Conservation (phyloP, 2,113 vertebrate species). For the Eulemur macaco region DNA sequence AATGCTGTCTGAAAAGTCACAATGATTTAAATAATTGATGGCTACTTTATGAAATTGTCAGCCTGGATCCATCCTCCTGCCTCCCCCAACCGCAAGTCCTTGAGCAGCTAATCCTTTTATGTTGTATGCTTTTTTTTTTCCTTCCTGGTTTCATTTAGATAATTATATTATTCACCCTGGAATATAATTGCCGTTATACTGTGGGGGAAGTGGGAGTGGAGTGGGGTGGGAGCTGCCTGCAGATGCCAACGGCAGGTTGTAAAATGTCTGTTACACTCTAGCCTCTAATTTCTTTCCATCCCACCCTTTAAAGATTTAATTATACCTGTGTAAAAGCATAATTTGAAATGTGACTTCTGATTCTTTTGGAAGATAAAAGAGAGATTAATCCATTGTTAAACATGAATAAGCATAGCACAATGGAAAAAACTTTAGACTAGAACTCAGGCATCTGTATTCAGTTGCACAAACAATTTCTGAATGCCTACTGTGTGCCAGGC, state of each 20-base stretch:
- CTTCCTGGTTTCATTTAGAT: conserved; percentile 83
- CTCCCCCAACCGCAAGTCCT: conserved; percentile 65
- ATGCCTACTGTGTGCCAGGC: neutral
- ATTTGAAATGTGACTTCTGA: conserved; percentile 82
- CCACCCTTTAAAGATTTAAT: conserved; percentile 81
- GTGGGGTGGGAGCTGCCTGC: conserved; percentile 45
- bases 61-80: conserved; percentile 73
- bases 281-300: conserved; percentile 80
- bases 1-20: conserved; percentile 77
- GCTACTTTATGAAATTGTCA: conserved; percentile 84
- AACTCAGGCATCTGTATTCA: neutral
- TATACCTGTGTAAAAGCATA: conserved; percentile 77
- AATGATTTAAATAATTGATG: conserved; percentile 85
- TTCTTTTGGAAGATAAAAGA: conserved; percentile 79
- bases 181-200: conserved; percentile 72
- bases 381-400: conserved; percentile 79
- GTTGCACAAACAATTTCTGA: neutral
- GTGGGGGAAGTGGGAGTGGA: neutral
- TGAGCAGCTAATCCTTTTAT: conserved; percentile 79
- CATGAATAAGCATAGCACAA: neutral
- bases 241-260: conserved; percentile 61
- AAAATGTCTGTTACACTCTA: conserved; percentile 72
- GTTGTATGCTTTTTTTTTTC: conserved; percentile 37
- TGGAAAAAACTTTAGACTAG: neutral
- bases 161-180: conserved; percentile 74